These are phyloP conservation scores for Carterocephalus palaemon DNA, from an alignment of 2,888 invertebrate species.

Conservation along the genomic window DNA sequence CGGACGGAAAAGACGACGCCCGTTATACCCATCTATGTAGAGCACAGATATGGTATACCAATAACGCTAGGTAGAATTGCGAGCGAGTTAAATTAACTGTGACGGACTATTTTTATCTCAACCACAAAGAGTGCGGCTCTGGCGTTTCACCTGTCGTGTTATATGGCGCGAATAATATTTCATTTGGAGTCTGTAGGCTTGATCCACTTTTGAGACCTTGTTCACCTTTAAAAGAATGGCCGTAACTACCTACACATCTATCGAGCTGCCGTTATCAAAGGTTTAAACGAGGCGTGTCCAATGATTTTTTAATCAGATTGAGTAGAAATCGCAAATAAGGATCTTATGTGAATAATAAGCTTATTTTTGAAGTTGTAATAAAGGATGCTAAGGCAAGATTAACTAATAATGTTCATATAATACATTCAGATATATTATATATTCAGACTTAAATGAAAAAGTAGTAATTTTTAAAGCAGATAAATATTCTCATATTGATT, in stretches of 20 bases:
- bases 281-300: slow-evolving; percentile 1
- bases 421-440: too few relatives aligned
- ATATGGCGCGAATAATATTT: slow-evolving; percentile 13
- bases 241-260: slow-evolving; percentile 11
- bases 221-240: slow-evolving; percentile 21
- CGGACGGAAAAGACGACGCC: slow-evolving; percentile 47
- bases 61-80: slow-evolving; percentile 35
- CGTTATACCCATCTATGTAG: slow-evolving; percentile 53
- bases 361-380: neutral
- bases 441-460: too few relatives aligned
- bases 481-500: too few relatives aligned
- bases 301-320: slow-evolving; percentile 7
- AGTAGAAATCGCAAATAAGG: slow-evolving; percentile 8
- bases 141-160: slow-evolving; percentile 5
- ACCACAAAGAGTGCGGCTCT: neutral
- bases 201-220: slow-evolving; percentile 22
- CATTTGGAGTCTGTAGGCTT: slow-evolving; percentile 14
- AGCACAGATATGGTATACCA: slow-evolving; percentile 33
- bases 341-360: too few relatives aligned
- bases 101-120: slow-evolving; percentile 1
- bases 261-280: slow-evolving; percentile 7
- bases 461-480: too few relatives aligned
- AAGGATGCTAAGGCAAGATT: too few relatives aligned
- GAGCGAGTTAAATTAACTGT: slow-evolving; percentile 29
- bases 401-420: too few relatives aligned